Base-by-base conservation (phyloP, 2,888 invertebrate species). In the Sesia apiformis region DNA sequence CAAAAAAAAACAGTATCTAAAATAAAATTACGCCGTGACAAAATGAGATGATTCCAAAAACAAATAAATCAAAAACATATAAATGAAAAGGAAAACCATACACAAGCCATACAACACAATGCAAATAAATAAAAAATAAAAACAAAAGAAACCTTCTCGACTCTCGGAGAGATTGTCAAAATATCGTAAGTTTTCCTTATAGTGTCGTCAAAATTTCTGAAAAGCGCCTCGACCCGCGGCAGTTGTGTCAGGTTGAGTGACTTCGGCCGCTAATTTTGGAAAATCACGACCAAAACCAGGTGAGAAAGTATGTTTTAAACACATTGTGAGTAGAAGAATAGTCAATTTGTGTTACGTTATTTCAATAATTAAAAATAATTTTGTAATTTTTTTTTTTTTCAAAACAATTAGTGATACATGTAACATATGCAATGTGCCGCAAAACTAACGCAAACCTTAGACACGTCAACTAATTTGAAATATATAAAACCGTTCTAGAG, bases 241-340 rank as follows among this genome's bases (percentile, higher is more conserved):
- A 90, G 77, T 75, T 90, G 90, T 4, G 84, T 83, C 56, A 90
- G 65, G 76, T 89, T 90, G 67, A 90, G 83, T 63, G 90, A 90
- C 64, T 84, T 84, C 76, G 90, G 90, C 69, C 90, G 78, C 85
- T 88, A 80, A 55, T 56, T 41, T 49, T 60, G 54, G 41, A 58
- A 56, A 62, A 69, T 69, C 72, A 67, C 65, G 62, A 74, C 79
- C 78, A 71, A 63, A 75, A 74, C 74, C 76, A 4, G 8, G 8
- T 43, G 43, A 43, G 43, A 43, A 6, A 8, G n/a, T 4, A 8
- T 8, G 46, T 46, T 5, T n/a, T 23, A 46, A 41, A 46, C 46
- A 46, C 23, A 23, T 23, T 23, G 2, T 23, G 23, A 23, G 23
- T 23, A 23, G 23, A 23, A 23, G 23, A 23, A 23, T 23, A 23